Evolutionary conservation across 2,888 invertebrate species (phyloP), one percentile per base, ranked within the genome.

Genomic region (Argynnis bischoffii): DNA sequence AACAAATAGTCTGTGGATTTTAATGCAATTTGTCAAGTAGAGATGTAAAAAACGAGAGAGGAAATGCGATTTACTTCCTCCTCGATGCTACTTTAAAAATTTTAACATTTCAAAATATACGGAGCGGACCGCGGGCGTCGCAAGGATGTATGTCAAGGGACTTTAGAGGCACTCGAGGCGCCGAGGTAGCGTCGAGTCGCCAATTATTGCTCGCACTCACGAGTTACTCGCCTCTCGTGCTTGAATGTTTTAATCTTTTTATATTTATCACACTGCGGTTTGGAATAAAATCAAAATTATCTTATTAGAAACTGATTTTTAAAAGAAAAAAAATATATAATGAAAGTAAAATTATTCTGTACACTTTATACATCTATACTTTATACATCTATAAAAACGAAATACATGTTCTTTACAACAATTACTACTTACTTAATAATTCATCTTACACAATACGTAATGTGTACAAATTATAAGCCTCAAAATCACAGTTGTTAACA

Each of bases 121-220:
- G 61, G 31, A 54, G 59, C 41, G 55, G 61, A 67, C 64, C 67
- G 67, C 64, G 64, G 64, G 64, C 70, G 61, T 64, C 26, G 64
- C 64, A 67, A 72, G 68, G 73, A 80, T 81, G 75, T 76, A 75
- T 81, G 80, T 81, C 80, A 80, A 81, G 78, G 75, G 75, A 76
- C 75, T 76, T 65, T 69, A 69, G 69, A 64, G 69, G 66, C 72
- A 68, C 76, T 79, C 66, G 67, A 78, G 74, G 66, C 63, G 73
- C 70, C 72, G 61, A 70, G 68, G 66, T 51, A 61, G 66, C 61
- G 69, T 69, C 66, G 55, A 64, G 68, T 66, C 71, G 74, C 79
- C 80, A 80, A 80, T 81, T 81, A 78, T 70, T 60, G 56, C 69
- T 63, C 70, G 67, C 66, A 59, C 68, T 66, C 64, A 66, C 54